Evolutionary conservation across 37 sponge, comb jelly and placozoan species (phyloP).

Genomic region (Spongilla lacustris): DNA sequence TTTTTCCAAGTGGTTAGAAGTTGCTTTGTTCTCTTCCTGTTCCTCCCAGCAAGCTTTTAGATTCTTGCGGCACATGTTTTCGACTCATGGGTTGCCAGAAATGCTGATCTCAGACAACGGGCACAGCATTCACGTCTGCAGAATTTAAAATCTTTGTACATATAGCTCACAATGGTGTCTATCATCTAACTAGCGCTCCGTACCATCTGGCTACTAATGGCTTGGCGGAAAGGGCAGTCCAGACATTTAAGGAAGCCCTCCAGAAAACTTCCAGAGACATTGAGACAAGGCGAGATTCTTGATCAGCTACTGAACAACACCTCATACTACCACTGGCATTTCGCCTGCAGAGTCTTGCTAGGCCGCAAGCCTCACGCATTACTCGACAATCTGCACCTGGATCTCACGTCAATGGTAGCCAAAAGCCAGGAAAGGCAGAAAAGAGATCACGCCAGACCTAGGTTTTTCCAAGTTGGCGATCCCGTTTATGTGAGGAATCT

Average conservation of each 20-base stretch:
- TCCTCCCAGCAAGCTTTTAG: slow-evolving; percentile 10
- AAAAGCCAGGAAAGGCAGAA: slow-evolving; percentile 14
- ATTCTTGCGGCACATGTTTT: slow-evolving; percentile 22
- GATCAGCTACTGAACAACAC: slow-evolving; percentile 17
- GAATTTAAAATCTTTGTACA: slow-evolving; percentile 19
- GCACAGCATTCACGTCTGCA: slow-evolving; percentile 9
- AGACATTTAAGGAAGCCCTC: slow-evolving; percentile 25
- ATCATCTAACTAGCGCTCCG: slow-evolving; percentile 4
- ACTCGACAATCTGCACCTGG: background rate
- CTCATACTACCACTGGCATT: slow-evolving; percentile 13
- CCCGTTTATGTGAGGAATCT: background rate
- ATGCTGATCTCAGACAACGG: slow-evolving; percentile 23
- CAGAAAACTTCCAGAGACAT: background rate
- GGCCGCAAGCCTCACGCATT: slow-evolving; percentile 6
- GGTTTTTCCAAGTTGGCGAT: slow-evolving; percentile 8
- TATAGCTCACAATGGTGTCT: slow-evolving; percentile 1
- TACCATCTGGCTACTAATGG: slow-evolving; percentile 12
- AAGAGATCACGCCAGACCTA: background rate
- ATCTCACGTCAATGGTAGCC: background rate
- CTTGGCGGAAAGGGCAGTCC: slow-evolving; percentile 16
- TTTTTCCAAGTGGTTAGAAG: slow-evolving; percentile 35
- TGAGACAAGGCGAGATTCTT: background rate
- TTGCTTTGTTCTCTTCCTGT: background rate
- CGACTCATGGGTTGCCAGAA: slow-evolving; percentile 49
- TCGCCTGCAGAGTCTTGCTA: slow-evolving; percentile 12